Base-by-base conservation (phyloP, 92 coral and sea anemone species). In the Scolanthus callimorphus region DNA sequence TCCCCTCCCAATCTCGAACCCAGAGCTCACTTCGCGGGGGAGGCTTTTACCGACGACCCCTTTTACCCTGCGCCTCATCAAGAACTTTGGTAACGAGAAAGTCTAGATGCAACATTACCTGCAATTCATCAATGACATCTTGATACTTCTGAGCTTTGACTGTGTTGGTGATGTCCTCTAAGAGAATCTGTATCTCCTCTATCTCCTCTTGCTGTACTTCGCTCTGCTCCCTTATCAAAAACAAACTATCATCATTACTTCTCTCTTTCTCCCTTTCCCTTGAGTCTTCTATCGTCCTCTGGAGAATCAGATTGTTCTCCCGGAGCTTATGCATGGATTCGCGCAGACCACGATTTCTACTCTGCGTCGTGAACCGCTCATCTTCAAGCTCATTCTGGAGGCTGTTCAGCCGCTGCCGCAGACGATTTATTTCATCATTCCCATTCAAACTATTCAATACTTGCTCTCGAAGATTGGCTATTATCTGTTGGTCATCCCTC, bases 161-260 rank as follows among this genome's bases (percentile, higher is more conserved):
- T 1, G 73, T 31, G 41, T 49, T 63, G 21, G 58, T 65, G 29
- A 67, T 51, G 19, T 56, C 65, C 12, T 63, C 67, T 0, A 73
- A 56, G 2, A 53, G 46, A 1, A 46, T 28, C n/a, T 56, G 72
- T 47, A 73, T n/a, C 17, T 45, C 44, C 51, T 74, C 81, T 11
- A 74, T 74, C 45, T 74, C 81, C 1, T 68, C 65, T 47, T 68
- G 75, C 21, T 68, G 65, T 15, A 27, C 65, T 9, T 68, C 75
- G 43, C 64, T 55, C 43, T 68, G 56, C 4, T 60, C 78, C 22
- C 59, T 60, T 1, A 60, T 34, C 19, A 39, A 49, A 11, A 49
- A 11, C 20, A 71, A 15, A 28, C 60, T 20, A 1, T 50, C 51
- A 17, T 44, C 34, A 15, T 37, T 67, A 9, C 54, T 46, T 26